Evolutionary conservation across 2,113 vertebrate genomes (phyloP).

Genomic region (Silurus glanis): DNA sequence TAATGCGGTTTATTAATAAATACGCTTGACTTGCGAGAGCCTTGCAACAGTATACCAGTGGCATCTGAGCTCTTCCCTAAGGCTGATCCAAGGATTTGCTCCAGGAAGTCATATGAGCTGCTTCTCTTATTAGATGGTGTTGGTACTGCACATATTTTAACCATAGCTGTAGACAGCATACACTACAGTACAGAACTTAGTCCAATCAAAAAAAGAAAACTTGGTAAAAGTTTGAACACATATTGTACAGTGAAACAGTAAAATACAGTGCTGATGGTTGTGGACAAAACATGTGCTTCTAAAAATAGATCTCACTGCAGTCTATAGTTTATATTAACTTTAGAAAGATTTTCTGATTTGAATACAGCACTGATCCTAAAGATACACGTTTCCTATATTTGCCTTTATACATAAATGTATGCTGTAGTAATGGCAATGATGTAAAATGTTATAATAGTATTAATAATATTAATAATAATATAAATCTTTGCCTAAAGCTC

Average conservation of each 20-base stretch:
- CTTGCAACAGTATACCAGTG: slow-evolving; percentile 51
- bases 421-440: background rate
- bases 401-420: background rate
- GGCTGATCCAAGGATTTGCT: slow-evolving; percentile 20
- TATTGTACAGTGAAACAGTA: background rate
- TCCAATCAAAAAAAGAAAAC: background rate
- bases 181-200: background rate
- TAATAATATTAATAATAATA: background rate
- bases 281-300: background rate
- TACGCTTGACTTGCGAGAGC: slow-evolving; percentile 35
- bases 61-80: slow-evolving; percentile 41
- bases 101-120: slow-evolving; percentile 23
- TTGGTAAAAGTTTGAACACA: background rate
- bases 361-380: background rate
- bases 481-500: background rate
- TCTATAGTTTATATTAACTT: background rate
- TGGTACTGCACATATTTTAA: background rate
- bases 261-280: background rate
- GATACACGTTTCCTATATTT: background rate
- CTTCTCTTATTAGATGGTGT: slow-evolving; percentile 34
- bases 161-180: background rate
- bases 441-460: too few relatives aligned
- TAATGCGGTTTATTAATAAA: slow-evolving; percentile 42
- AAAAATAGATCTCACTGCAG: background rate
- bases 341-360: background rate